Percentiles rank a stretch among this genome's conserved stretches.
Evolutionary conservation across 2,888 invertebrate species (phyloP).

Genomic region (Seladonia tumulorum): DNA sequence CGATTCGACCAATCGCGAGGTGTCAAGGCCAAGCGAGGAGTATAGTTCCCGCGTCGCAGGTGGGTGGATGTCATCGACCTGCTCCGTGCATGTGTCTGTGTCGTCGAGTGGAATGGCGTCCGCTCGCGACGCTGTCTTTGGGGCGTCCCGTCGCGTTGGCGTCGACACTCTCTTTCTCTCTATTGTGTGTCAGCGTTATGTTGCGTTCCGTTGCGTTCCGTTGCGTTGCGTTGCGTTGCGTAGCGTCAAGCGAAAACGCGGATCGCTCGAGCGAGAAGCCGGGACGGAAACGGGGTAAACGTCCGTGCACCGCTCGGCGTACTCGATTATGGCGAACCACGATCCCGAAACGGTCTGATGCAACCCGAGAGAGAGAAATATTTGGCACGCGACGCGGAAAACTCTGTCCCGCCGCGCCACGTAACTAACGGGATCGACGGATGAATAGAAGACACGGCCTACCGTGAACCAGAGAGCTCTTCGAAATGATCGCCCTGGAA

Average conservation of each 20-base stretch:
- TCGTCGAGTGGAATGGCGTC: slow-evolving; percentile 24
- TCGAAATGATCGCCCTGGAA: no score
- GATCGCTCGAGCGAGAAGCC: slow-evolving; percentile 28
- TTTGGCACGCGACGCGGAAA: slow-evolving; percentile 54
- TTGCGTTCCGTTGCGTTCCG: background rate
- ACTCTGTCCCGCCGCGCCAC: background rate
- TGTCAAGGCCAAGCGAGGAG: slow-evolving; percentile 62
- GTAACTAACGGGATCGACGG: slow-evolving; percentile 39
- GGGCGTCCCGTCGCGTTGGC: slow-evolving; percentile 12
- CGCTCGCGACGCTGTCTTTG: background rate
- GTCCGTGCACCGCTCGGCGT: slow-evolving; percentile 32
- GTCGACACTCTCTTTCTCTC: background rate
- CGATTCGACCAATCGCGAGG: slow-evolving; percentile 42
- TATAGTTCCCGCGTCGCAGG: slow-evolving; percentile 49
- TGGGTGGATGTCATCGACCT: slow-evolving; percentile 70
- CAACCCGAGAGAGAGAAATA: slow-evolving; percentile 38
- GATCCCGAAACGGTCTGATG: slow-evolving; percentile 32
- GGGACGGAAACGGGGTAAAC: slow-evolving; percentile 44
- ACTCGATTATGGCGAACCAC: slow-evolving; percentile 32
- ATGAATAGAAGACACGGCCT: slow-evolving; percentile 17
- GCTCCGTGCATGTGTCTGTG: slow-evolving; percentile 43
- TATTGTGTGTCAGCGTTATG: background rate
- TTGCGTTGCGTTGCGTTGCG: background rate
- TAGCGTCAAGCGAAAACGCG: background rate
- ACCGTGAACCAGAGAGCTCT: background rate